Conservation (phyloP, 2,888 invertebrate genomes). For the Poecilus cupreus region DNA sequence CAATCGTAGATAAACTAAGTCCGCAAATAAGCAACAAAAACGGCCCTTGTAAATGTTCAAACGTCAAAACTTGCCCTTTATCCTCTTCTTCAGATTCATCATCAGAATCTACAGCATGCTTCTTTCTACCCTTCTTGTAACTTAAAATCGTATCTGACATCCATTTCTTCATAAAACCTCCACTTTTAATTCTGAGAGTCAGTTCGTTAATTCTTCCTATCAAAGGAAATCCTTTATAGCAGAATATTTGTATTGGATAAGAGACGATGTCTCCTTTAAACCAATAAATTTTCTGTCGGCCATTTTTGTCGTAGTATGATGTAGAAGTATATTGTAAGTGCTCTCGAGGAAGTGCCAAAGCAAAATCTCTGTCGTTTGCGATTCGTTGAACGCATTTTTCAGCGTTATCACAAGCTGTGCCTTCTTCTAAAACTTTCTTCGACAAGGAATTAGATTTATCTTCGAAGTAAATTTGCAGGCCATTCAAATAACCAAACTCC, state of each 20-base stretch:
- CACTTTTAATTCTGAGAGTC: conserved; percentile 4
- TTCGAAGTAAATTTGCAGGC: conserved; percentile 54
- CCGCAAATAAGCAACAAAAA: conserved; percentile 40
- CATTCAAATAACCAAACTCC: conserved; percentile 55
- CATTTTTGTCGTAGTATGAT: not conserved
- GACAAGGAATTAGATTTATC: not conserved
- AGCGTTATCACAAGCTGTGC: conserved; percentile 62
- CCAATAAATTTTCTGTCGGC: conserved; percentile 20
- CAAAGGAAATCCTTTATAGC: conserved; percentile 46
- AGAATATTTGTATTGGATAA: conserved; percentile 46
- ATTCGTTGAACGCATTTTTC: conserved; percentile 64
- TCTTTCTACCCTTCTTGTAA: not conserved
- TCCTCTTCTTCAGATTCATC: not conserved
- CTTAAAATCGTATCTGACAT: not conserved
- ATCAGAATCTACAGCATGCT: not conserved
- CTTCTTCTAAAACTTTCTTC: not conserved
- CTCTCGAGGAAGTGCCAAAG: conserved; percentile 56
- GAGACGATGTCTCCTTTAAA: conserved; percentile 31
- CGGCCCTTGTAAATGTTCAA: conserved; percentile 42
- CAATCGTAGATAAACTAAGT: not conserved
- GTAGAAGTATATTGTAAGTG: conserved; percentile 35
- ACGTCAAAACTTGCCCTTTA: not conserved
- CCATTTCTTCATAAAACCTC: conserved; percentile 41
- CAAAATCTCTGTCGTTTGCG: conserved; percentile 63
- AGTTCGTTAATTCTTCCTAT: conserved; percentile 24